Base-by-base conservation (phyloP, 92 coral and sea anemone genomes). In the Desmophyllum pertusum region DNA sequence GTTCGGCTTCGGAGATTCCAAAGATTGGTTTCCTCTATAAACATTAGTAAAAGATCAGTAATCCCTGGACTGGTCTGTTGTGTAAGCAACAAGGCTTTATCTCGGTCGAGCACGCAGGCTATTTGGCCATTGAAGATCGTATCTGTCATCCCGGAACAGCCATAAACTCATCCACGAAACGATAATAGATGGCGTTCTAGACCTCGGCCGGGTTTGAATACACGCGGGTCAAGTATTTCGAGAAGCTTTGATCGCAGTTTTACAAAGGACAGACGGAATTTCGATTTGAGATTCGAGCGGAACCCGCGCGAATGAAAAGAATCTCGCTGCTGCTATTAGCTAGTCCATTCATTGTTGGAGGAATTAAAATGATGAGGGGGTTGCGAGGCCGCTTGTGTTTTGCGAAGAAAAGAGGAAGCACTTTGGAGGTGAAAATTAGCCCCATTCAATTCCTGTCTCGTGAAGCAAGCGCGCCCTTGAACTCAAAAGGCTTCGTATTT, bases 401-500 rank as follows among this genome's bases (percentile, higher is more conserved):
- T 50, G 73, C 74, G 30, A 70, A 68, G 42, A 21, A 38, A 50
- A 70, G n/a, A 81, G 78, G 85, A 81, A 50, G 65, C 78, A 21
- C 40, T 25, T 52, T 37, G 33, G 17, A 82, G 79, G 79, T 57
- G 86, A 76, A 79, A 76, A 89, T 81, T 81, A 75, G 62, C 80
- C 36, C 19, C 78, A 68, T 73, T 79, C 55, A 77, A 76, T 73
- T 81, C 88, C 91, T 87, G 91, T 90, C 90, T 89, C 83, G 83
- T 76, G 71, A 81, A 36, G 42, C 75, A 43, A 84, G 78, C 78
- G 39, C 50, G 11, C 76, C 76, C 81, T 84, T 76, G 63, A 84
- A 23, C 64, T 75, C 66, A 62, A 75, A 62, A 63, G 87, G 81
- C 81, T 70, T 71, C 92, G 80, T 61, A 89, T 92, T 93, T 93